Evolutionary conservation across 92 coral and sea anemone species (phyloP), one percentile per base, ranked within the genome.

Genomic region (Phenganax marumi): DNA sequence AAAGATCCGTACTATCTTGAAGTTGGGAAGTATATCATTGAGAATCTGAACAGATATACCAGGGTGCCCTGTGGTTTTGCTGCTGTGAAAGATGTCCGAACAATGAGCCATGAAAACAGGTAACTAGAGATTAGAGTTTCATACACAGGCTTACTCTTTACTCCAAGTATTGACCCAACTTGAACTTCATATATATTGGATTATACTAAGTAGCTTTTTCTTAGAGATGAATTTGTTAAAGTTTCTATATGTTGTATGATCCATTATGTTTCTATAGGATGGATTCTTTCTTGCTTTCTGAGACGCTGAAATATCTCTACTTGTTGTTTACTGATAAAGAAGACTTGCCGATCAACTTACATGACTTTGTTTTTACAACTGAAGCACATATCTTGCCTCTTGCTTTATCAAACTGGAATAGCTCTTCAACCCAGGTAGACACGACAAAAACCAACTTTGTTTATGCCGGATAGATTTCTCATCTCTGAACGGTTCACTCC

Each of bases 21-120:
- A 23, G 98, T 95, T 79, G 98, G 98, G 50, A 95, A 91, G 85
- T 84, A 89, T 74, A 92, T 95, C 22, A 89, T 95, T 23, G 93
- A 89, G 60, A 95, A 90, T 90, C 87, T 95, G 26, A 95, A 95
- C 84, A 92, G 87, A 71, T 97, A 95, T 88, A 97, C 98, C 19
- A 90, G 98, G 81, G 97, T 95, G 0, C 97, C 96, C 62, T 95
- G 98, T 89, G 98, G 98, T 39, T 95, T 95, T 91, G 98, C 98
- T 68, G 98, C 97, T 24, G 91, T 95, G 21, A 92, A 89, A 80
- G 98, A 95, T 77, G 98, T 95, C 66, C 87, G 98, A 48, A 95
- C 95, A 26, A 88, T 95, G 5, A 90, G 95, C 56, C 98, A 95
- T 81, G 98, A 95, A 86, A 97, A 95, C 96, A 95, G 96, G 98